Conservation (phyloP, 2,888 invertebrate genomes). For the Calliopum simillimum region DNA sequence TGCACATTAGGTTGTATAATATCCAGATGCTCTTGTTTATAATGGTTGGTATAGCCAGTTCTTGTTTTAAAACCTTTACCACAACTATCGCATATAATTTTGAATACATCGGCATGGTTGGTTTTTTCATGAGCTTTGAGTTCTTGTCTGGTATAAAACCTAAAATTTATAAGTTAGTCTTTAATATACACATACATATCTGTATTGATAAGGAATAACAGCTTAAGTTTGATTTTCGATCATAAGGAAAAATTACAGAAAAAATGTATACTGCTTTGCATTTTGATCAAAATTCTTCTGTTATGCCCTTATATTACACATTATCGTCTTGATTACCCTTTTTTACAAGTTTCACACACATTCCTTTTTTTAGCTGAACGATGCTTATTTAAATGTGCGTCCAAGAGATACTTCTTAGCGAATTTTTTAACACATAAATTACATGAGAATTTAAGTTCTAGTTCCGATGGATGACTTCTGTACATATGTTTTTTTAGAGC, state of each 20-base stretch:
- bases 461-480: too few relatives aligned
- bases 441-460: not conserved
- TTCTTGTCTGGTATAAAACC: not conserved
- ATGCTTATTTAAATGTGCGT: slow-evolving; percentile 18
- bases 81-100: slow-evolving; percentile 30
- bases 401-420: slow-evolving; percentile 31
- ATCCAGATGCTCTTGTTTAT: slow-evolving; percentile 18
- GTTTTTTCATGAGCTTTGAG: slow-evolving; percentile 27
- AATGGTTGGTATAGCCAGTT: slow-evolving; percentile 14
- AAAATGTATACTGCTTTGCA: too few relatives aligned
- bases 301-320: too few relatives aligned
- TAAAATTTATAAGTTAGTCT: not conserved
- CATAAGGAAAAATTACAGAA: too few relatives aligned
- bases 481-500: too few relatives aligned
- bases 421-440: slow-evolving; percentile 26
- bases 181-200: too few relatives aligned
- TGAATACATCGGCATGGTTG: slow-evolving; percentile 24
- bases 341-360: slow-evolving; percentile 10
- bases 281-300: too few relatives aligned
- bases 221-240: too few relatives aligned
- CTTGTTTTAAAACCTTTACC: slow-evolving; percentile 30
- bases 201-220: too few relatives aligned
- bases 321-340: too few relatives aligned
- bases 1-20: slow-evolving; percentile 23
- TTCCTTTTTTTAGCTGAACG: slow-evolving; percentile 3